Percentiles rank a stretch among this genome's conserved stretches.
Evolutionary conservation across 2,797 vertebrate genomes (phyloP).

Genomic region (Halcyon badia): DNA sequence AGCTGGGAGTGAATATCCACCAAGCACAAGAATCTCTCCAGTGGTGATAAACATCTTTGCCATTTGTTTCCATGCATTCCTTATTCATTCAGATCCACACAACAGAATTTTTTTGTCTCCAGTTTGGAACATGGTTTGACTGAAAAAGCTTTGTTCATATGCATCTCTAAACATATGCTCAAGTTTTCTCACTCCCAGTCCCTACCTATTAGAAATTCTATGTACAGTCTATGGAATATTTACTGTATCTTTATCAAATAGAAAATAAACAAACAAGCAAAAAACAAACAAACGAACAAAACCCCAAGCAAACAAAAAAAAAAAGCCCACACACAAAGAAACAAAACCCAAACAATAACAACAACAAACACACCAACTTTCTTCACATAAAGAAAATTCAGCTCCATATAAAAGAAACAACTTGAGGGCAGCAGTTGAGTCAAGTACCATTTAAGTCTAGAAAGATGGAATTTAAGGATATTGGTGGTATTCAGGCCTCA

Average conservation of each 20-base stretch:
- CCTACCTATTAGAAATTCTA: neutral
- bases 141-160: neutral
- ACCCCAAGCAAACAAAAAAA: neutral
- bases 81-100: neutral
- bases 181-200: neutral
- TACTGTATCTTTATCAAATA: neutral
- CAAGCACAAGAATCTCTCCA: neutral
- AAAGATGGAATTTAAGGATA: neutral
- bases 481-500: neutral
- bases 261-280: neutral
- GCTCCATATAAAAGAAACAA: neutral
- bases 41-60: neutral
- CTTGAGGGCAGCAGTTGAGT: neutral
- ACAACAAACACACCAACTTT: neutral
- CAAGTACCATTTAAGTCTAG: neutral
- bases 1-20: neutral
- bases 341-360: too few relatives aligned
- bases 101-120: neutral
- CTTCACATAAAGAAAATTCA: neutral
- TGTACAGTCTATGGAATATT: neutral
- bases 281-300: too few relatives aligned
- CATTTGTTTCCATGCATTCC: neutral
- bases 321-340: too few relatives aligned
- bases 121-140: neutral
- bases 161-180: slow-evolving; percentile 32